A percentile compares a stretch with the other conserved stretches of the same genome.
phyloP scores from a whole-genome alignment of 2,113 vertebrate genomes.

The Dasyurus viverrinus region DNA sequence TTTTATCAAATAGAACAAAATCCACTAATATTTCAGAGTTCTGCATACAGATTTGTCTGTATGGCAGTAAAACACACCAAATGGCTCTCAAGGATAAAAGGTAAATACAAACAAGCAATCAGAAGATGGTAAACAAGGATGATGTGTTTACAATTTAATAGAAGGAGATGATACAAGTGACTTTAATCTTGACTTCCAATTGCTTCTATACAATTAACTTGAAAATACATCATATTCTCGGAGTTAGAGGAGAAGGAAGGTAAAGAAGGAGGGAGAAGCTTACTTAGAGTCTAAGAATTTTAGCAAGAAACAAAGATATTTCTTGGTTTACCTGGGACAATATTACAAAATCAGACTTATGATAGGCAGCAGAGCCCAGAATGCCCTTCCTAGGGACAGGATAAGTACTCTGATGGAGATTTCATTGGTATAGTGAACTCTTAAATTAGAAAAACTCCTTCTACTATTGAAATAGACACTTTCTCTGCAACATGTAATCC shows the following conservation, averaged over 20 bases:
- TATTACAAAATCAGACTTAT: not conserved
- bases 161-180: too few relatives aligned
- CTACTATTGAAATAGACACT: too few relatives aligned
- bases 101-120: too few relatives aligned
- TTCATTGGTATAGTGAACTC: too few relatives aligned
- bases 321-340: rapidly evolving
- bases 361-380: not conserved
- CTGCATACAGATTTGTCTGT: not conserved
- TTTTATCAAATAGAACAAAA: not conserved
- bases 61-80: not conserved
- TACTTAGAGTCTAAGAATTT: not conserved
- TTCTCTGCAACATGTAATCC: too few relatives aligned
- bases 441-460: too few relatives aligned
- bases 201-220: constrained; percentile 21
- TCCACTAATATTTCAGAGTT: not conserved
- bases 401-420: too few relatives aligned
- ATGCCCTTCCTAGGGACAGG: too few relatives aligned
- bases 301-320: not conserved
- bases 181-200: not conserved
- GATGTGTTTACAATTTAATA: too few relatives aligned
- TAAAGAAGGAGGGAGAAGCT: not conserved
- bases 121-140: too few relatives aligned
- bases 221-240: not conserved
- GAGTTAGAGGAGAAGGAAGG: too few relatives aligned
- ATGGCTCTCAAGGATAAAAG: constrained; percentile 15